Conservation (phyloP, 2,797 vertebrate genomes). For the Myripristis murdjan region DNA sequence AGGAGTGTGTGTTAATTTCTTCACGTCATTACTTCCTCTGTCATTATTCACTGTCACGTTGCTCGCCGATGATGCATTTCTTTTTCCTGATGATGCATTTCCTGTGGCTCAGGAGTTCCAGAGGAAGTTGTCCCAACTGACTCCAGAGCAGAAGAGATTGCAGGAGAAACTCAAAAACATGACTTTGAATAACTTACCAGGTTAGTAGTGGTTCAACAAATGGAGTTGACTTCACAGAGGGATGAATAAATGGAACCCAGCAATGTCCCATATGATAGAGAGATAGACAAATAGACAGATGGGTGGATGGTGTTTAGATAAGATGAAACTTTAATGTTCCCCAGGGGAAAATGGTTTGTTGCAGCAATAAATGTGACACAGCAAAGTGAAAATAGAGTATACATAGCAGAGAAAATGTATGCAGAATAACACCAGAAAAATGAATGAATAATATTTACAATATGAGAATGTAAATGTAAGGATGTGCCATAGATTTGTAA, state of each 20-base stretch:
- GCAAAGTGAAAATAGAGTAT: not conserved
- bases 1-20: not conserved
- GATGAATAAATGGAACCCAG: not conserved
- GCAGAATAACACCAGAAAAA: not conserved
- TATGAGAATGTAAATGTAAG: not conserved
- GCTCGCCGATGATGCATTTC: slow-evolving; percentile 14
- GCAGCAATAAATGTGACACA: not conserved
- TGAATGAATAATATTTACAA: too few species aligned
- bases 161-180: slow-evolving; percentile 91
- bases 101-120: slow-evolving; percentile 90
- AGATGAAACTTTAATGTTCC: too few species aligned
- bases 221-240: not conserved
- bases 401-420: too few species aligned
- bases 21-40: not conserved
- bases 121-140: slow-evolving; percentile 89
- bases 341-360: too few species aligned
- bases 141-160: slow-evolving; percentile 92
- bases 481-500: not conserved
- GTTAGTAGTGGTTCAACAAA: slow-evolving; percentile 84
- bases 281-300: too few species aligned
- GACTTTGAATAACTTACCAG: slow-evolving; percentile 81
- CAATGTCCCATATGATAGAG: not conserved
- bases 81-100: slow-evolving; percentile 35
- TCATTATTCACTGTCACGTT: not conserved
- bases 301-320: too few species aligned